phyloP scores from a whole-genome alignment of 23 tunicate species.

The Aplidium turbinatum region DNA sequence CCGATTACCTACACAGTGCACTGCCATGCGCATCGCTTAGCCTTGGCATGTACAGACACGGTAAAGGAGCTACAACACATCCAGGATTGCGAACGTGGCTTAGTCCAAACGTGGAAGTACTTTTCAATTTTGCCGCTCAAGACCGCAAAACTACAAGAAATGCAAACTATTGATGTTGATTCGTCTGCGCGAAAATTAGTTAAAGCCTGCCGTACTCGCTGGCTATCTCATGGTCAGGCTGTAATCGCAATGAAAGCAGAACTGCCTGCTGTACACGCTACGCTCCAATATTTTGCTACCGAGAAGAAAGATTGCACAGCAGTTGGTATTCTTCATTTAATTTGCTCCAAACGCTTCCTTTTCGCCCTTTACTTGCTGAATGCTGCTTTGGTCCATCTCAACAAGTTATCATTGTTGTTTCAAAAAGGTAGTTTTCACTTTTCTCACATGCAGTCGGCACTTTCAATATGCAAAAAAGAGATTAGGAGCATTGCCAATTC shows the following conservation, averaged over 20 bases:
- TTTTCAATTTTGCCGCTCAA: conserved; percentile 21
- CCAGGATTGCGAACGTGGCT: conserved; percentile 39
- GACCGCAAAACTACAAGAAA: conserved; percentile 27
- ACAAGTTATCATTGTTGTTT: conserved; percentile 29
- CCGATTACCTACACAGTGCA: conserved; percentile 37
- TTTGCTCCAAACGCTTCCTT: conserved; percentile 32
- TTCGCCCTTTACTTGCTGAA: conserved; percentile 33
- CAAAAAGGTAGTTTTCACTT: conserved; percentile 36
- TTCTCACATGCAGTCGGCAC: conserved; percentile 29
- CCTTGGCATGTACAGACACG: conserved; percentile 40
- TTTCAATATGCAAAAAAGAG: conserved; percentile 27
- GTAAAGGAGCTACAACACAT: conserved; percentile 31
- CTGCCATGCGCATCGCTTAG: conserved; percentile 39
- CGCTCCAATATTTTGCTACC: conserved; percentile 35
- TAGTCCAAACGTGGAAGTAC: conserved; percentile 32
- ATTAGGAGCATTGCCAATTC: conserved; percentile 14
- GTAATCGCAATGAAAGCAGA: conserved; percentile 39
- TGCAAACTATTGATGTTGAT: conserved; percentile 28
- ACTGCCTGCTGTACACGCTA: conserved; percentile 5
- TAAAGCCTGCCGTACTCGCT: conserved; percentile 35
- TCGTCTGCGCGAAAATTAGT: conserved; percentile 22
- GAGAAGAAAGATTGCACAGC: conserved; percentile 26
- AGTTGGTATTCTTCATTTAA: conserved; percentile 20
- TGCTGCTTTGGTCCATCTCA: conserved; percentile 40
- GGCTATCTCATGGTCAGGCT: conserved; percentile 47